Evolutionary conservation across 2,113 vertebrate species (phyloP).

Genomic region (Ptychochromis oligacanthus): DNA sequence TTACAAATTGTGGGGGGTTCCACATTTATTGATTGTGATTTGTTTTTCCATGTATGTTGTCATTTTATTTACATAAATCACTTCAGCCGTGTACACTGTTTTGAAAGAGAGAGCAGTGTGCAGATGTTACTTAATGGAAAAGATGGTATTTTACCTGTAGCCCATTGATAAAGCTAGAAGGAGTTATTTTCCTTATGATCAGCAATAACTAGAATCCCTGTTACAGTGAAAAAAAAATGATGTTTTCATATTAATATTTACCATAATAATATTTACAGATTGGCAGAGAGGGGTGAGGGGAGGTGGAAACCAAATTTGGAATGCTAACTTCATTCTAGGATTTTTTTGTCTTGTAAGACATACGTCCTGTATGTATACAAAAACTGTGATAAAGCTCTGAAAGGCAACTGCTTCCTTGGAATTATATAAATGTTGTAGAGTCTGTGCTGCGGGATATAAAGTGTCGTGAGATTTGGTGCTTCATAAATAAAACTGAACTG

Average conservation of each 20-base stretch:
- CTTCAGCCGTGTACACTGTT: not conserved
- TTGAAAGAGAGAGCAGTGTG: not conserved
- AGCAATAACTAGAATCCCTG: no score
- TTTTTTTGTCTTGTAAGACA: no score
- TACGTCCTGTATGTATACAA: no score
- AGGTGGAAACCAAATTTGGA: no score
- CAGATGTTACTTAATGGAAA: not conserved
- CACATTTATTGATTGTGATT: not conserved
- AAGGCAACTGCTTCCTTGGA: not conserved
- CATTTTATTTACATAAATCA: not conserved
- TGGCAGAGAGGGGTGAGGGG: no score
- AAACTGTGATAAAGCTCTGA: no score
- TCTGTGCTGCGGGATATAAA: not conserved
- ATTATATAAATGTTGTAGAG: not conserved
- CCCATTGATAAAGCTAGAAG: not conserved
- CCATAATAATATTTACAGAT: no score
- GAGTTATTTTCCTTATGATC: no score
- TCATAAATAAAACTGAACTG: not conserved
- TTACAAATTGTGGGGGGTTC: not conserved
- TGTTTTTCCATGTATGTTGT: not conserved
- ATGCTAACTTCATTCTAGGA: no score
- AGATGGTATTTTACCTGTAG: not conserved
- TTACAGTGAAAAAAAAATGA: no score
- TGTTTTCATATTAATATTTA: no score
- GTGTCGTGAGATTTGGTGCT: not conserved